Conservation (phyloP, 2,113 vertebrate species). For the Rutilus rutilus region DNA sequence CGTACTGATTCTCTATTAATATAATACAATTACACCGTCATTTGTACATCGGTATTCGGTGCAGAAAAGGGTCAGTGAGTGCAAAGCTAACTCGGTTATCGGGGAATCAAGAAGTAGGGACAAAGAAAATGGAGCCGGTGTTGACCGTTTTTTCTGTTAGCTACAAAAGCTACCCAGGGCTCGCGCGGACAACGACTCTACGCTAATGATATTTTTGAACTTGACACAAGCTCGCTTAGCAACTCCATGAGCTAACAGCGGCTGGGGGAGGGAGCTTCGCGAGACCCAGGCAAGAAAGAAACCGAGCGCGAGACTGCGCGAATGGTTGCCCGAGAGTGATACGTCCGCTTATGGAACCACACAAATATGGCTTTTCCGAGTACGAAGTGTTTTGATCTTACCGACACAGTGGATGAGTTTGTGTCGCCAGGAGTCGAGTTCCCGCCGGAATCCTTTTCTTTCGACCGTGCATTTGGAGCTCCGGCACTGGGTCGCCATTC, state of each 20-base stretch:
- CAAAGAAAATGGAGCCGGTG: slow-evolving; percentile 76
- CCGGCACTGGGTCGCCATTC: slow-evolving; percentile 96
- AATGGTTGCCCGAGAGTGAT: not conserved
- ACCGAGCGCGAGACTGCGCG: not conserved
- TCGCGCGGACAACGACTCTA: not conserved
- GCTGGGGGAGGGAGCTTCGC: slow-evolving; percentile 13
- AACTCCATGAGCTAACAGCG: slow-evolving; percentile 30
- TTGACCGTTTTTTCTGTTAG: slow-evolving; percentile 28
- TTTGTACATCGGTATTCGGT: slow-evolving; percentile 3
- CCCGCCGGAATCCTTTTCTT: slow-evolving; percentile 94
- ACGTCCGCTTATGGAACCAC: not conserved
- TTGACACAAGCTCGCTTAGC: slow-evolving; percentile 30
- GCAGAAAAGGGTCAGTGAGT: slow-evolving; percentile 26
- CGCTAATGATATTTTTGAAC: slow-evolving; percentile 49
- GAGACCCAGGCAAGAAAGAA: slow-evolving; percentile 17
- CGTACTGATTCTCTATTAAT: too few relatives aligned
- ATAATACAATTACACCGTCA: not conserved
- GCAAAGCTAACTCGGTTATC: slow-evolving; percentile 21
- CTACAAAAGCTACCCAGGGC: not conserved
- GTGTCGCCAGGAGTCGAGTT: slow-evolving; percentile 97
- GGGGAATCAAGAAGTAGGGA: slow-evolving; percentile 54
- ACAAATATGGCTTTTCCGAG: not conserved
- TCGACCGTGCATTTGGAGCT: slow-evolving; percentile 93
- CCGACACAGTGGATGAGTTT: slow-evolving; percentile 95
- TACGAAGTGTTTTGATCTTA: slow-evolving; percentile 70